Percentiles rank a stretch among this genome's conserved stretches.
phyloP scores from a whole-genome alignment of 2,113 vertebrate species.

The Euleptes europaea region DNA sequence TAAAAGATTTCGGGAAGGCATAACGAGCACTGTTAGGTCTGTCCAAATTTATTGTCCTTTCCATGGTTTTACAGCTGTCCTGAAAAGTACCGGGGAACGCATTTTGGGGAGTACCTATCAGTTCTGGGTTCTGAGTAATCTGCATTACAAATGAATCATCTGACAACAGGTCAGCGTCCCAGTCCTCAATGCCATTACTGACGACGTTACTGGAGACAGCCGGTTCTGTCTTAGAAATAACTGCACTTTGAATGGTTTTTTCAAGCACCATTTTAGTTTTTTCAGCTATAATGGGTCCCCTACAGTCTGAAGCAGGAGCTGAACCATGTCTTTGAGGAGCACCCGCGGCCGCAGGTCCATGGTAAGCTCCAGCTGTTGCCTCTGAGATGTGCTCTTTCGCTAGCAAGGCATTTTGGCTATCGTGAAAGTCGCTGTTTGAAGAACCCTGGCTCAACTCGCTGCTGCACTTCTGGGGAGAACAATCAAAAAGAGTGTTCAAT shows the following conservation, averaged over 20 bases:
- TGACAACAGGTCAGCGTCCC: slow-evolving; percentile 81
- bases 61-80: slow-evolving; percentile 50
- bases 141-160: slow-evolving; percentile 83
- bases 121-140: slow-evolving; percentile 77
- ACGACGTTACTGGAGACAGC: slow-evolving; percentile 25
- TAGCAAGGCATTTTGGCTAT: slow-evolving; percentile 47
- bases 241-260: slow-evolving; percentile 18
- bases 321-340: neutral
- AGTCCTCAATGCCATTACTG: slow-evolving; percentile 84
- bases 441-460: slow-evolving; percentile 69
- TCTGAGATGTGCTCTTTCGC: slow-evolving; percentile 39
- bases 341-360: neutral
- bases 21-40: slow-evolving; percentile 40
- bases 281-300: neutral
- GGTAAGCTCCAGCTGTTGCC: slow-evolving; percentile 27
- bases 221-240: slow-evolving; percentile 14
- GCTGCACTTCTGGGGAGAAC: slow-evolving; percentile 73
- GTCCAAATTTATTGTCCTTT: neutral
- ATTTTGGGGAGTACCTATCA: slow-evolving; percentile 43
- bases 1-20: slow-evolving; percentile 52
- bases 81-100: slow-evolving; percentile 33
- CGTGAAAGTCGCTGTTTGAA: slow-evolving; percentile 21
- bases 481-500: slow-evolving; percentile 78
- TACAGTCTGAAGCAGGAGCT: accelerated
- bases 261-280: neutral